A percentile compares a stretch with the other conserved stretches of the same genome.
Conservation (phyloP, 2,888 invertebrate genomes). For the Dryadula phaetusa region DNA sequence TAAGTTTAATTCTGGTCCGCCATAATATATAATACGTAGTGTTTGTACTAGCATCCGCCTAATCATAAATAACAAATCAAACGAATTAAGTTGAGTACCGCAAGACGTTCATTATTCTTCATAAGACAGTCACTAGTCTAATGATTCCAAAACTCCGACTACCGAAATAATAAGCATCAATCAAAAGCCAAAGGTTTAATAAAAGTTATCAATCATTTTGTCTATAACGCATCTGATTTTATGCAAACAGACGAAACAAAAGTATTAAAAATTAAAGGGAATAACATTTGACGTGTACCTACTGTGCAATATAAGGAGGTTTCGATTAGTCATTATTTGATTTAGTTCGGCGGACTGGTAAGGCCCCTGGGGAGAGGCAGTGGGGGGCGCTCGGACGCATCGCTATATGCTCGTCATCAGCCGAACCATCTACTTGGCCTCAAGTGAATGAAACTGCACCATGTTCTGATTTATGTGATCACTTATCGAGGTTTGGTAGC, state of each 20-base stretch:
- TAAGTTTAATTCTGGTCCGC: constrained; percentile 60
- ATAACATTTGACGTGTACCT: constrained; percentile 83
- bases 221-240: constrained; percentile 80
- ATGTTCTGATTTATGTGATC: constrained; percentile 34
- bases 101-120: constrained; percentile 79
- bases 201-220: constrained; percentile 82
- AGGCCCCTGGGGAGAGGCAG: constrained; percentile 74
- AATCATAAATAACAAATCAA: constrained; percentile 76
- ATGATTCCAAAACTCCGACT: constrained; percentile 82
- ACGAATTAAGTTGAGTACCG: constrained; percentile 80
- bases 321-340: constrained; percentile 85
- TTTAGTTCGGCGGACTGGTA: constrained; percentile 79
- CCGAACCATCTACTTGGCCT: constrained; percentile 74
- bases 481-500: constrained; percentile 18
- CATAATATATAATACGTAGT: constrained; percentile 59
- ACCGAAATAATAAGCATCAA: constrained; percentile 84
- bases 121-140: constrained; percentile 78
- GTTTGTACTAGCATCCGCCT: constrained; percentile 58
- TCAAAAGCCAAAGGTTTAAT: constrained; percentile 76
- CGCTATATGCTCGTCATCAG: constrained; percentile 73
- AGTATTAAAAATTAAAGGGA: constrained; percentile 79
- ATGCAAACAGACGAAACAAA: constrained; percentile 78
- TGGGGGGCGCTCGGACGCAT: constrained; percentile 75
- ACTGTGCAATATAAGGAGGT: constrained; percentile 83
- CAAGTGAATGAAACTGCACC: constrained; percentile 63